A percentile compares a stretch with the other conserved stretches of the same genome.
Conservation (phyloP, 1,140 invertebrate species). For the Diachasmimorpha longicaudata region DNA sequence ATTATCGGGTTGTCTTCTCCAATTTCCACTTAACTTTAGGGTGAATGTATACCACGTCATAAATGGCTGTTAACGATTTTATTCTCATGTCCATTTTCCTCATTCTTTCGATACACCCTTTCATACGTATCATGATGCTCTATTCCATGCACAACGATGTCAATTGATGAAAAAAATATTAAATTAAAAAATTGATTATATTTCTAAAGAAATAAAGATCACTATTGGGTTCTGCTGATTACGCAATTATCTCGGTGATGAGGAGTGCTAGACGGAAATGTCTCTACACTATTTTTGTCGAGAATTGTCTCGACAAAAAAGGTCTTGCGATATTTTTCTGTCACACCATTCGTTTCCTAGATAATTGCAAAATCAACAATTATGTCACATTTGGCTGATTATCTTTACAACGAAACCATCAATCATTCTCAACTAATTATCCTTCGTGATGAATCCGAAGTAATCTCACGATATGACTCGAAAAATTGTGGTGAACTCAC, state of each 20-base stretch:
- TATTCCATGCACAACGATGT: not conserved
- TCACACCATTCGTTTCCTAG: not conserved
- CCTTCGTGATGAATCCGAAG: too few species aligned
- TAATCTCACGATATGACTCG: not conserved
- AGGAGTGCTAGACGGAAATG: too few species aligned
- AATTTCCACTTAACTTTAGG: slow-evolving; percentile 4
- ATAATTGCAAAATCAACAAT: not conserved
- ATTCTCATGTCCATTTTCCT: not conserved
- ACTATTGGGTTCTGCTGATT: too few species aligned
- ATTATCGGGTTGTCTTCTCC: slow-evolving; percentile 9
- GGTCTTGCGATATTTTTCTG: not conserved
- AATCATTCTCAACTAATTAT: not conserved
- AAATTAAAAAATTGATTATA: too few species aligned
- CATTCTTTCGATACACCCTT: not conserved
- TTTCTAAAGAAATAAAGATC: too few species aligned
- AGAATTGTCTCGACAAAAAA: not conserved
- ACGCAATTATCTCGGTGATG: too few species aligned
- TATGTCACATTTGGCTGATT: not conserved
- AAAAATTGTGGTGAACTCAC: not conserved
- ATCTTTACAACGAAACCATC: not conserved
- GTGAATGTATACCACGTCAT: not conserved
- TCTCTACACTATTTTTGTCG: too few species aligned
- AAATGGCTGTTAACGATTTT: not conserved
- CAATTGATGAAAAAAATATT: not conserved
- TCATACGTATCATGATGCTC: not conserved